phyloP scores from a whole-genome alignment of 2,888 invertebrate genomes.

The Muscina levida region DNA sequence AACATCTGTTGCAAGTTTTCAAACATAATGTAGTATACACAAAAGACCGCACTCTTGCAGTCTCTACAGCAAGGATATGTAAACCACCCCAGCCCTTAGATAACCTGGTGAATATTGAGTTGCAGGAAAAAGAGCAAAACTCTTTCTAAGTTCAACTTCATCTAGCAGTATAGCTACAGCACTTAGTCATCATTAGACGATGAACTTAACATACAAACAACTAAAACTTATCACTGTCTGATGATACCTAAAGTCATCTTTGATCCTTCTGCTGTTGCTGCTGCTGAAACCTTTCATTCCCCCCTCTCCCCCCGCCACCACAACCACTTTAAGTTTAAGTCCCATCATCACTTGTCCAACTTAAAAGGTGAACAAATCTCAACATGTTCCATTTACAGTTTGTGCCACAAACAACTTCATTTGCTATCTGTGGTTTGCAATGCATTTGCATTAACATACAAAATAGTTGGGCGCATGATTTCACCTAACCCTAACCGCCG shows the following conservation, averaged over 20 bases:
- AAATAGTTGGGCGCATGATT: not conserved
- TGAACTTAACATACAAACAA: conserved; percentile 12
- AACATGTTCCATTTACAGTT: conserved; percentile 17
- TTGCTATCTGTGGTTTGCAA: conserved; percentile 7
- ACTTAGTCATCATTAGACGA: conserved; percentile 38
- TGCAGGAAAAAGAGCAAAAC: not conserved
- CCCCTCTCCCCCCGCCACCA: not conserved
- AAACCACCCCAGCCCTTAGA: not conserved
- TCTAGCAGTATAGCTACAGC: conserved; percentile 9
- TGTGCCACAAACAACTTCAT: conserved; percentile 11
- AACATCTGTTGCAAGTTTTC: conserved; percentile 54
- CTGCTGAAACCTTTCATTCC: too few relatives aligned
- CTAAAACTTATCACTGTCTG: too few relatives aligned
- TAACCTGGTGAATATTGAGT: too few relatives aligned
- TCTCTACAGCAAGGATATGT: not conserved
- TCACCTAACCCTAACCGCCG: too few relatives aligned
- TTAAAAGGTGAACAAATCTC: conserved; percentile 28
- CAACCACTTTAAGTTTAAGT: not conserved
- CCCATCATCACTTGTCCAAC: not conserved
- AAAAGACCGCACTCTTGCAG: not conserved
- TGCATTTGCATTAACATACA: conserved; percentile 4
- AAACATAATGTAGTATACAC: conserved; percentile 15
- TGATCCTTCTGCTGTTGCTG: too few relatives aligned
- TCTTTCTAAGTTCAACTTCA: not conserved
- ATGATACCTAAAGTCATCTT: too few relatives aligned